Base-by-base conservation (phyloP, 2,797 vertebrate genomes). In the Dermochelys coriacea region DNA sequence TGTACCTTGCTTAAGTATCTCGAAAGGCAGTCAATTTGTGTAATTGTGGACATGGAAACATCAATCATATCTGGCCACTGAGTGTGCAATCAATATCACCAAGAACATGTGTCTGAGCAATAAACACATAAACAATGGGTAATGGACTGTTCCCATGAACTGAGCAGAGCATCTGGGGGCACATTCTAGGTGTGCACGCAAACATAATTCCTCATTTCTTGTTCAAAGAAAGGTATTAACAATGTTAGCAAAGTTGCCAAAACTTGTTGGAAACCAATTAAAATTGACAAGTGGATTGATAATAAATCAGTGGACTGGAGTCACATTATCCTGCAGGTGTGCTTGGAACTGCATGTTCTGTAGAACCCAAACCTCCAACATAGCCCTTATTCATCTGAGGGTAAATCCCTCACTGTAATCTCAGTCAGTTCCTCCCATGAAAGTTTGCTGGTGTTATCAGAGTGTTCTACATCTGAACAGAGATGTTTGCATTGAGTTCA, bases 221-320 rank as follows among this genome's bases (percentile, higher is more conserved):
- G 12, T 82, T 27, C 45, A 49, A 84, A 88, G 79, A 45, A 82
- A 87, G 5, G 15, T 37, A 55, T 3, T 27, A 80, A 1, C 1
- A 90, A 55, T 21, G 50, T 80, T 34, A 93, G 37, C 54, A 82
- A 52, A 49, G 19, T 23, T 57, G 54, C 45, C 79, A 49, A 87
- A 85, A 49, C n/a, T 59, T 80, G 15, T 59, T 81, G n/a, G 45
- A 82, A 80, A n/a, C 27, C 25, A 71, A 47, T 83, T 23, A 27
- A 68, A 85, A 45, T 77, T 87, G 75, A 90, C 71, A 85, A 79
- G n/a, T 6, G 45, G 37, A 55, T 85, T 91, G 61, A 90, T 51
- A 31, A 83, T 41, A 71, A 71, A 71, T 71, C 37, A 41, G 21
- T 37, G 21, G 21, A 23, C 64, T 41, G 71, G 37, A 71, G 18